Base-by-base conservation (phyloP, 2,797 vertebrate species). In the Rhadinocentrus ornatus region DNA sequence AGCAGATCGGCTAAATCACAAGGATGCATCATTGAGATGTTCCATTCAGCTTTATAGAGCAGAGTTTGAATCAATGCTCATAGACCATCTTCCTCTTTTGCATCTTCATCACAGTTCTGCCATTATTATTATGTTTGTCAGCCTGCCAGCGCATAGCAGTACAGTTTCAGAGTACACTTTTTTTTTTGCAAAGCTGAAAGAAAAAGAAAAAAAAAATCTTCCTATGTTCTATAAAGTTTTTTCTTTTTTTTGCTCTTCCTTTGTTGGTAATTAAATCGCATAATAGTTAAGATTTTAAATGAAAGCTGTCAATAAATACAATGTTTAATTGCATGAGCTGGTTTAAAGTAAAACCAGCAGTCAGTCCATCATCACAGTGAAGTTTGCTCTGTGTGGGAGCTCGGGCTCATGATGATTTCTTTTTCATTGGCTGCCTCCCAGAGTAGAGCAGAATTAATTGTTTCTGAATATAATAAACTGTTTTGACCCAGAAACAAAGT, bases 401-500 rank as follows among this genome's bases (percentile, higher is more conserved):
- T 77, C 67, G 71, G 71, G 75, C 81, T 82, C 58, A 27, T n/a
- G 60, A 70, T 67, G 65, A 73, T 72, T 71, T 67, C 58, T 60
- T 73, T 75, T 82, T 83, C 75, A 71, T 56, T 80, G 71, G 75
- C 81, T 65, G 62, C 69, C 71, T 82, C 81, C 77, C 80, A 79
- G 76, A 81, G 73, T 66, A 66, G 66, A 90, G 75, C 65, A 82
- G 74, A 71, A 84, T 67, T 71, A 76, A 83, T 77, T 78, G 83
- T 80, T 77, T 77, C 79, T 67, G 74, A 78, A 66, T 48, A 75
- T 46, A 79, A 82, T 83, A 71, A 59, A 75, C 75, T 64, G 77
- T 62, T 69, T 54, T 87, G 88, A 90, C 87, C 91, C 85, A 86
- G 89, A 91, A 90, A 89, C 58, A 66, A 76, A 81, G 79, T 73